Percentiles rank a stretch among this genome's conserved stretches.
These are phyloP conservation scores for Meiosimyza decipiens DNA, from an alignment of 2,888 invertebrate genomes.

Conservation along the genomic window DNA sequence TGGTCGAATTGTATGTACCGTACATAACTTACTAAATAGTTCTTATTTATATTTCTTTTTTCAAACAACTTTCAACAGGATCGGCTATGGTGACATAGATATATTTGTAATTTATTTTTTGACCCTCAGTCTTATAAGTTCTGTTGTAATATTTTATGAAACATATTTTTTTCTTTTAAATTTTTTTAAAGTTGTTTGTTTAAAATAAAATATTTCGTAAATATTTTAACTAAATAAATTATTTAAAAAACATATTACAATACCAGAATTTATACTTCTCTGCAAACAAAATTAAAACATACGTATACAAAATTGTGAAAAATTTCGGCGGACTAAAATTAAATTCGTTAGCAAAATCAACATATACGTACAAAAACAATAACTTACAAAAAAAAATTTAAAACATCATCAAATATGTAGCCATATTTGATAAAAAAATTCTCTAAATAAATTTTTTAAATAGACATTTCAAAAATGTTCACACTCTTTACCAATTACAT, in stretches of 20 bases:
- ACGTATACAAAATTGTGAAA: too few species aligned
- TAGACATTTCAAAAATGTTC: too few species aligned
- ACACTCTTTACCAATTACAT: neutral
- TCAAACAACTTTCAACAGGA: conserved; percentile 6
- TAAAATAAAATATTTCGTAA: neutral
- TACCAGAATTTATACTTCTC: neutral
- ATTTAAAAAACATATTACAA: neutral
- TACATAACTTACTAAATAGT: neutral
- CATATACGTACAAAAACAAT: too few species aligned
- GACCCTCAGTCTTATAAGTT: conserved; percentile 30
- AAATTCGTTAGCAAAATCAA: too few species aligned
- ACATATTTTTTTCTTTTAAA: neutral
- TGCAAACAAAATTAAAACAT: neutral
- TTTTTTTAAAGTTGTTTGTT: neutral
- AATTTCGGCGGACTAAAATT: too few species aligned
- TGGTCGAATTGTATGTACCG: too few species aligned
- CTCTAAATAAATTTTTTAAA: too few species aligned
- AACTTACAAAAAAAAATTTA: too few species aligned
- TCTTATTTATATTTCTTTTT: neutral
- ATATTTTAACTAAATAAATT: neutral
- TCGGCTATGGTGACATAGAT: neutral
- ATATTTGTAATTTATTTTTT: neutral
- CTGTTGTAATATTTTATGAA: conserved; percentile 8
- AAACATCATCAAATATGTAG: too few species aligned
- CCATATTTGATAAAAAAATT: too few species aligned